Evolutionary conservation across 1,140 invertebrate genomes (phyloP).

Genomic region (Drosophila willistoni): DNA sequence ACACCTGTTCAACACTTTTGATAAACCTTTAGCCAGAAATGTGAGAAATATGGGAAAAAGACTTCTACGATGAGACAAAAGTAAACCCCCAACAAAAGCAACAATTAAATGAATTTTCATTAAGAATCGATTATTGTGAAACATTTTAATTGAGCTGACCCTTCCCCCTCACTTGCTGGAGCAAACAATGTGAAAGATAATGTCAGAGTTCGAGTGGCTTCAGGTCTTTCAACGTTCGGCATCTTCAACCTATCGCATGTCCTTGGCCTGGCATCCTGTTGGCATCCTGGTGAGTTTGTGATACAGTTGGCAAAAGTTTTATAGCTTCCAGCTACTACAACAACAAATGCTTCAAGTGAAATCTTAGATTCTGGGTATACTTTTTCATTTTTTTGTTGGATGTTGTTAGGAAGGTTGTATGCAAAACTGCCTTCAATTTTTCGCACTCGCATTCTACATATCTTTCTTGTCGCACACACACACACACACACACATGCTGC

Average conservation of each 20-base stretch:
- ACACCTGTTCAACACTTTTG: background rate
- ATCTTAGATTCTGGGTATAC: constrained; percentile 15
- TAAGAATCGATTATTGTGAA: constrained; percentile 36
- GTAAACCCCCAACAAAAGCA: no score
- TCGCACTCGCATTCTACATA: constrained; percentile 16
- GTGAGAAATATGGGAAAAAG: no score
- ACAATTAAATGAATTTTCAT: constrained; percentile 26
- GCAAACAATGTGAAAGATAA: constrained; percentile 22
- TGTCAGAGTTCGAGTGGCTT: constrained; percentile 10
- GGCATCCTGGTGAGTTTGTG: constrained; percentile 1
- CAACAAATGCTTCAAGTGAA: constrained; percentile 18
- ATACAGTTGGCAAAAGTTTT: constrained; percentile 27
- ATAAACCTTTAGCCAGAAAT: background rate
- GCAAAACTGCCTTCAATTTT: constrained; percentile 16
- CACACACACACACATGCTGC: constrained; percentile 29
- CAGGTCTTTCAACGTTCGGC: background rate
- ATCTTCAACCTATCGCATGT: constrained; percentile 12
- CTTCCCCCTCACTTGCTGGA: background rate
- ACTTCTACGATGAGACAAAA: no score
- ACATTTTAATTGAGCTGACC: constrained; percentile 32
- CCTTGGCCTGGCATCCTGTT: no score
- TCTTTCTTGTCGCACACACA: background rate
- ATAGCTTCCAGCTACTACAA: constrained; percentile 15
- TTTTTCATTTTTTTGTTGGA: background rate
- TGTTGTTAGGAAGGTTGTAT: background rate